These are phyloP conservation scores for Plebejus melissa DNA, from an alignment of 2,888 invertebrate genomes.

Conservation along the genomic window DNA sequence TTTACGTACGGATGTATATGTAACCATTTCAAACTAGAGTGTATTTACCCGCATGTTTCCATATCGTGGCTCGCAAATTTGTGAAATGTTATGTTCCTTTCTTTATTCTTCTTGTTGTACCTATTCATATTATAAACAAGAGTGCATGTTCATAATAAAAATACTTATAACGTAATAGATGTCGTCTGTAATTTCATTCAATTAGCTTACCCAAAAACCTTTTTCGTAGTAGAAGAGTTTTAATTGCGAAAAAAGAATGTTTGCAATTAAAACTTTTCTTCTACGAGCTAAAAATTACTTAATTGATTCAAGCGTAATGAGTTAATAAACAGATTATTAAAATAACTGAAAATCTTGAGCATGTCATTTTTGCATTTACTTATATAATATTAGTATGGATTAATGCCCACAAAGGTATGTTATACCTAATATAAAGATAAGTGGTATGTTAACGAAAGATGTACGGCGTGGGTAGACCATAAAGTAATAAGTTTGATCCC, in stretches of 20 bases:
- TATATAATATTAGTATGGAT: too few species aligned
- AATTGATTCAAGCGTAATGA: too few species aligned
- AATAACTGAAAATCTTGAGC: too few species aligned
- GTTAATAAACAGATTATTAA: too few species aligned
- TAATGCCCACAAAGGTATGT: neutral
- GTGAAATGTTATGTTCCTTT: neutral
- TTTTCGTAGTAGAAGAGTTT: too few species aligned
- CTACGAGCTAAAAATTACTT: too few species aligned
- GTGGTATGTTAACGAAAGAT: neutral
- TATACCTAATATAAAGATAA: neutral
- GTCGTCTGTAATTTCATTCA: too few species aligned
- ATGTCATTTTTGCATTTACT: too few species aligned
- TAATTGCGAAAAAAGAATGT: too few species aligned
- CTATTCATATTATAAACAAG: neutral
- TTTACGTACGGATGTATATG: neutral
- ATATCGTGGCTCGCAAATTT: neutral
- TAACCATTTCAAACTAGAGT: neutral
- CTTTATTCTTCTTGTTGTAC: neutral
- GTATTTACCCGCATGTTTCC: neutral
- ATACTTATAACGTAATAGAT: too few species aligned
- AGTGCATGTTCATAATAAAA: neutral
- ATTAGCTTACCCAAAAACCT: too few species aligned
- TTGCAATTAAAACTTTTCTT: too few species aligned
- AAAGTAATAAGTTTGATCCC: constrained; percentile 3
- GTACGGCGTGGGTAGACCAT: neutral